Base-by-base conservation (phyloP, 30 jellyfish, hydroid and myxozoan species). In the Hydractinia echinata region DNA sequence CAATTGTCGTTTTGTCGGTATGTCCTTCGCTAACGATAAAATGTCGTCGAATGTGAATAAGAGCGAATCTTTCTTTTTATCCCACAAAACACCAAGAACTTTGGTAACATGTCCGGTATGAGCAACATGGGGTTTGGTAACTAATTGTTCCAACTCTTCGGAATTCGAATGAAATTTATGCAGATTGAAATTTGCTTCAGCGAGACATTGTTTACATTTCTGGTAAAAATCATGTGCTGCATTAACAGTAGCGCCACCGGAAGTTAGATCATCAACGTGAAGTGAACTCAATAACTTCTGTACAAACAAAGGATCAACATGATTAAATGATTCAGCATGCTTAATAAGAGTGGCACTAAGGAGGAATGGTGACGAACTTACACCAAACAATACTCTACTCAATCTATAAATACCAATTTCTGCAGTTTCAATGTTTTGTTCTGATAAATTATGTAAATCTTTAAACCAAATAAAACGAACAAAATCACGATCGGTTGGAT, bases 371-470 rank as follows among this genome's bases (percentile, higher is more conserved):
- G 44, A 30, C 44, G 44, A 2, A 30, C 9, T 69, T 49, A 88
- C 89, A 4, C 96, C 92, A 51, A 81, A 82, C 21, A 82, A 79
- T 49, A 88, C 94, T 30, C 95, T 67, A 15, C 87, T 39, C 79
- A 76, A 77, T 53, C 96, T 53, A 64, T 88, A 88, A 14, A 19
- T 62, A 21, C 39, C 53, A 7, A 88, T 51, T 66, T 83, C 81
- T 50, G 64, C 7, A 11, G 53, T 51, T 54, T 54, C 61, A 6
- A n/a, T 66, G 54, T 62, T 55, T 19, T 76, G 21, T 14, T 6
- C 15, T 48, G 19, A 10, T 7, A 76, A 14, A 6, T 76, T 58
- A 51, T 2, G 18, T 14, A 77, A 18, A 66, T 76, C 82, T 20
- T 76, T 10, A 61, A 50, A 82, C 94, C 96, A 88, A 53, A 88